Evolutionary conservation across 2,113 vertebrate species (phyloP), one percentile per base, ranked within the genome.

Genomic region (Boleophthalmus pectinirostris): DNA sequence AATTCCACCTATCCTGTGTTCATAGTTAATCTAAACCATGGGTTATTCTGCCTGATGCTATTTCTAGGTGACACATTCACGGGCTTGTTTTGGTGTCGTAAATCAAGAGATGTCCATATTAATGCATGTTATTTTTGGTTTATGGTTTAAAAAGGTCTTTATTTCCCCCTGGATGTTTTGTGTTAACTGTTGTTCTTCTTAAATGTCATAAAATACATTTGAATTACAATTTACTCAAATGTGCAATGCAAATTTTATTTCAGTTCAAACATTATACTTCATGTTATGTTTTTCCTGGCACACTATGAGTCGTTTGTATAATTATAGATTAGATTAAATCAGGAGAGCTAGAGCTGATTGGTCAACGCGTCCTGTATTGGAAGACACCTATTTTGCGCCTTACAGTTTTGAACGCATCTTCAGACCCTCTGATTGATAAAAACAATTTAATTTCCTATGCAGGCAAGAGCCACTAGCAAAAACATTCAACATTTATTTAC

Each of bases 1-100:
- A 66, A 73, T 69, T 33, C 57, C 21, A 20, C 38, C 75, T 73
- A 82, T 79, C 35, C 33, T 68, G 72, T 8, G 63, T 82, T 70
- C 70, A 25, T 38, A 54, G 35, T 57, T 7, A 8, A 29, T 70
- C 49, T 66, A 45, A 79, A 10, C 29, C 4, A 43, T 67, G 35
- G 5, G 3, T 65, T 54, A 12, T 72, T 77, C 53, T 49, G 77
- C 70, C 14, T 45, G 46, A 25, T 15, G 67, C 69, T 21, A 47
- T 77, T 80, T 60, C 33, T 8, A 1, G 49, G 20, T 54, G 67
- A 66, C 68, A 15, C 16, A 51, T 20, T 65, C 38, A 51, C 16
- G 29, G 15, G 15, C 60, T 38, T 20, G 25, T 70, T n/a, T 78
- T 23, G 33, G 61, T 66, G 18, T 16, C 33, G 16, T 23, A 14